Base-by-base conservation (phyloP, 2,113 vertebrate species). In the Cyanoderma ruficeps region DNA sequence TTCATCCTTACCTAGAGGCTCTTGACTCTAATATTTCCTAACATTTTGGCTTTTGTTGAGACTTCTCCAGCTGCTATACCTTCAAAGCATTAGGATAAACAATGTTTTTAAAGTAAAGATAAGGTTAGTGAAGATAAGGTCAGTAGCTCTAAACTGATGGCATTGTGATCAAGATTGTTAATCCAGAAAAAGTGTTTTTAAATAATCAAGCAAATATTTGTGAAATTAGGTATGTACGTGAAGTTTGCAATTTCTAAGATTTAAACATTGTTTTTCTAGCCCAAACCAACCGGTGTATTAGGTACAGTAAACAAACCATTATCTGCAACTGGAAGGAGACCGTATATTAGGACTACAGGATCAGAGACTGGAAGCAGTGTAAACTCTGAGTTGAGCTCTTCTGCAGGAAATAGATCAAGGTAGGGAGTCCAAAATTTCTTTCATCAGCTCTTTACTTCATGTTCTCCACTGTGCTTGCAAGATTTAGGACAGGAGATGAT, bases 231-330 rank as follows among this genome's bases (percentile, higher is more conserved):
- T 65, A 55, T 21, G 6, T 87, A 21, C 87, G 25, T 76, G n/a
- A 64, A 78, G n/a, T 80, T 82, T 17, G 6, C 37, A 11, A 63
- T 87, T 87, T 89, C 23, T 70, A 89, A 89, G 68, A 94, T 74
- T 35, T 74, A 74, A 96, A 42, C 31, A 3, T 96, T 75, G 96
- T 55, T 57, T 60, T 96, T 95, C 77, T 95, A 99, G 98, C 99
- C 99, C 60, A 99, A 99, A 97, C 98, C 98, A 87, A 97, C 99
- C 7, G 98, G 98, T 46, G 99, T 99, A 63, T 96, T 99, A 87
- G 99, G 98, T 85, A 97, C 99, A 50, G 99, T 99, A 91, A 99
- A 99, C 96, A 99, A 99, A 93, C 98, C 99, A 23, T 98, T 99
- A 82, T 99, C 99, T 24, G 98, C 99, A 90, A 98, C 99, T 37